A percentile compares a stretch with the other conserved stretches of the same genome.
These are phyloP conservation scores for Choristoneura fumiferana DNA, from an alignment of 1,140 invertebrate genomes.

Conservation along the genomic window DNA sequence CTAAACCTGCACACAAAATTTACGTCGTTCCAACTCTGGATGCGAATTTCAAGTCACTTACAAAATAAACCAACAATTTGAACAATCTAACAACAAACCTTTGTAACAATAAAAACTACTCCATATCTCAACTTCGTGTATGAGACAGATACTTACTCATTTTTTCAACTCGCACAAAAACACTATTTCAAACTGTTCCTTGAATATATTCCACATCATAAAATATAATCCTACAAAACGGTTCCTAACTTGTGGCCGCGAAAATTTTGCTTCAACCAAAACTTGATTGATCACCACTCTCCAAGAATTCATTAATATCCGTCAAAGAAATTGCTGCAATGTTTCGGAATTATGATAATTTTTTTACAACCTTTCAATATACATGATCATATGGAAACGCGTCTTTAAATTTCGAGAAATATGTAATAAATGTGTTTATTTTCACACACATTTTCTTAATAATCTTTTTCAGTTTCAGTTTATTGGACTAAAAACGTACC, in stretches of 20 bases:
- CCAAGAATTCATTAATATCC: slow-evolving; percentile 64
- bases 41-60: no score
- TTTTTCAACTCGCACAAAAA: background rate
- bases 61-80: no score
- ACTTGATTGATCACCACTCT: slow-evolving; percentile 56
- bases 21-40: no score
- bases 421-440: background rate
- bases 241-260: slow-evolving; percentile 7
- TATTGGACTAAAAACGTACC: no score
- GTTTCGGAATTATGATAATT: slow-evolving; percentile 37
- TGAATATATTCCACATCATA: background rate
- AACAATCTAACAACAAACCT: no score
- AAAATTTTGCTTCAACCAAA: slow-evolving; percentile 22
- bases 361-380: slow-evolving; percentile 29
- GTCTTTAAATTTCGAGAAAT: slow-evolving; percentile 5
- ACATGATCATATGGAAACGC: slow-evolving; percentile 17
- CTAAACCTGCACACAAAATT: no score
- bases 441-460: no score
- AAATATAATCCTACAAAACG: slow-evolving; percentile 15
- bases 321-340: slow-evolving; percentile 50
- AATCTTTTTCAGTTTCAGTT: no score
- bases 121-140: no score
- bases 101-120: no score
- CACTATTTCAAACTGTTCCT: background rate
- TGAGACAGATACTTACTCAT: no score